A percentile compares a stretch with the other conserved stretches of the same genome.
Evolutionary conservation across 1,140 invertebrate genomes (phyloP).

Genomic region (Lasaia peninsularis): DNA sequence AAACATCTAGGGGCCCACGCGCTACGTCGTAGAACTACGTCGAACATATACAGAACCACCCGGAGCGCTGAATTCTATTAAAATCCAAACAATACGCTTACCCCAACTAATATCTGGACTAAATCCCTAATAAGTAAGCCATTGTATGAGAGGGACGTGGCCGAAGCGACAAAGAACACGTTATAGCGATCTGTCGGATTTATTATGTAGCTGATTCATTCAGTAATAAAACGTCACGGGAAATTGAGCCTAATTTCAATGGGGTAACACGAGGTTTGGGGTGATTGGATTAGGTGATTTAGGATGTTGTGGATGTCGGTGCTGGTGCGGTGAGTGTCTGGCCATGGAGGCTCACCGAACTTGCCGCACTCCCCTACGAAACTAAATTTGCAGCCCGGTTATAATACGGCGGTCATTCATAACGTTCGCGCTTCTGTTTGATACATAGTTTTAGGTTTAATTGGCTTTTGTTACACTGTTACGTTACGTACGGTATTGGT

Average conservation of each 20-base stretch:
- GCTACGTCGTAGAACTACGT: constrained; percentile 38
- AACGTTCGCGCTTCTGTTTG: constrained; percentile 63
- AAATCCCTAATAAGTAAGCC: constrained; percentile 77
- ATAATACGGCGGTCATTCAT: constrained; percentile 71
- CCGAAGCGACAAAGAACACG: constrained; percentile 71
- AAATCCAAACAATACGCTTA: constrained; percentile 72
- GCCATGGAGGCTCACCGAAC: constrained; percentile 74
- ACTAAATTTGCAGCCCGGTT: constrained; percentile 74
- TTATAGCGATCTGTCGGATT: constrained; percentile 67
- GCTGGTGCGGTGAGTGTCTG: constrained; percentile 67
- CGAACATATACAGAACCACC: constrained; percentile 41
- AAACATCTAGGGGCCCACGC: constrained; percentile 21
- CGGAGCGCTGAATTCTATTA: constrained; percentile 70
- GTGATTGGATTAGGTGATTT: constrained; percentile 29
- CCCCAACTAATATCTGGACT: constrained; percentile 76
- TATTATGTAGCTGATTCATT: constrained; percentile 28
- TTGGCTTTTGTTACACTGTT: constrained; percentile 29
- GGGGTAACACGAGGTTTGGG: constrained; percentile 26
- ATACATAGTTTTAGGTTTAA: constrained; percentile 51
- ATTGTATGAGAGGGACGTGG: constrained; percentile 73
- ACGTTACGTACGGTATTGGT: constrained; percentile 1
- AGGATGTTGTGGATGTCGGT: constrained; percentile 27
- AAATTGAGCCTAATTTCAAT: constrained; percentile 21
- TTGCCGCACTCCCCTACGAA: constrained; percentile 70
- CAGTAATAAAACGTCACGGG: not conserved